Conservation (phyloP, 2,888 invertebrate species). For the Drosophila aldrichi region DNA sequence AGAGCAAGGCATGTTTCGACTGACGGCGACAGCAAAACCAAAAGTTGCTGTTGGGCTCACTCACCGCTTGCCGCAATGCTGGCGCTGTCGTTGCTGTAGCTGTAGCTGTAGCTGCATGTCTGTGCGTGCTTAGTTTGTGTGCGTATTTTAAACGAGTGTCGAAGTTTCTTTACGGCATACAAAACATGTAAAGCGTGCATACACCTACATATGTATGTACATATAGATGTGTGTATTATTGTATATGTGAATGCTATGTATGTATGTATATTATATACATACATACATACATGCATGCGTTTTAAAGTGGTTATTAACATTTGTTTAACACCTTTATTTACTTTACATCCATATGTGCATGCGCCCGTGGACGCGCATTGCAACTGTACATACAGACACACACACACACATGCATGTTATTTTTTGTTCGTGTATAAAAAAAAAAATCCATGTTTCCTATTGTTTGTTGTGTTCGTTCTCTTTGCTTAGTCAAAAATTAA, state of each 20-base stretch:
- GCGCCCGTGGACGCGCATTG: slow-evolving; percentile 39
- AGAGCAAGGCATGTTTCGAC: slow-evolving; percentile 37
- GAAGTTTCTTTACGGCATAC: slow-evolving; percentile 63
- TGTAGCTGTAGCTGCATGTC: slow-evolving; percentile 5
- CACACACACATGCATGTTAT: slow-evolving; percentile 18
- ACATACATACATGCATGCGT: neutral
- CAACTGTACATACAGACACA: slow-evolving; percentile 29
- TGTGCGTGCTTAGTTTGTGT: slow-evolving; percentile 14
- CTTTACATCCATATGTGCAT: slow-evolving; percentile 34
- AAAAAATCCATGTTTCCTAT: slow-evolving; percentile 5
- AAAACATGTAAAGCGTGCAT: slow-evolving; percentile 55
- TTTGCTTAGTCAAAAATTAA: neutral
- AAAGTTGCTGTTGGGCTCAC: slow-evolving; percentile 47
- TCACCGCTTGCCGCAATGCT: slow-evolving; percentile 22
- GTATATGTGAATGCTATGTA: neutral
- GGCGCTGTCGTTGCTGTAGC: neutral
- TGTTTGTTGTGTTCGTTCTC: neutral
- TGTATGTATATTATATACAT: neutral
- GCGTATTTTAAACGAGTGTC: slow-evolving; percentile 35
- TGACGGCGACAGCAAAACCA: slow-evolving; percentile 31
- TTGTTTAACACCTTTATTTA: slow-evolving; percentile 41
- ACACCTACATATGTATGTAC: slow-evolving; percentile 17
- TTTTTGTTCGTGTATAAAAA: slow-evolving; percentile 38
- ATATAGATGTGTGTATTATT: neutral
- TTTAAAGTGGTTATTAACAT: slow-evolving; percentile 22